A percentile compares a stretch with the other conserved stretches of the same genome.
Conservation (phyloP, 2,797 vertebrate genomes). For the Paramormyrops hopkinsi region DNA sequence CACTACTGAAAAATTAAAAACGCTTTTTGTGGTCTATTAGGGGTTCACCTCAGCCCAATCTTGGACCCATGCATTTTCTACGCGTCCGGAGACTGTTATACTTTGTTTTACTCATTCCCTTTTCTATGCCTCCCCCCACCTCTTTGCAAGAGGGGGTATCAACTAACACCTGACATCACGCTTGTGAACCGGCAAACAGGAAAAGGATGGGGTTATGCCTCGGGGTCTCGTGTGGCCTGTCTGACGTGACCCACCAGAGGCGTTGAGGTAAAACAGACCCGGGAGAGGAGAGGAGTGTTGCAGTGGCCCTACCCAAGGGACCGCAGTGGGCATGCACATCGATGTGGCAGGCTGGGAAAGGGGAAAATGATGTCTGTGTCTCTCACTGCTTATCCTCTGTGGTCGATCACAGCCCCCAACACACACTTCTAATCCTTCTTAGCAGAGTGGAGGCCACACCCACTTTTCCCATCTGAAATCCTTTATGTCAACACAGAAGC, state of each 20-base stretch:
- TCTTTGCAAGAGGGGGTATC: constrained; percentile 47
- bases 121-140: constrained; percentile 28
- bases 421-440: neutral
- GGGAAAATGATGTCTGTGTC: neutral
- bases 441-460: neutral
- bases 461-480: neutral
- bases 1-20: constrained; percentile 24
- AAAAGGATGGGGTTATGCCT: constrained; percentile 36
- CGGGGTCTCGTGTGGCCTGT: constrained; percentile 12
- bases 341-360: neutral
- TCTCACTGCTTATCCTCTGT: neutral
- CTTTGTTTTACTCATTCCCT: constrained; percentile 18
- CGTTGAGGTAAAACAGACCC: constrained; percentile 54
- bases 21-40: constrained; percentile 40
- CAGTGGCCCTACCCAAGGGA: neutral
- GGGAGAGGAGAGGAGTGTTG: constrained; percentile 17
- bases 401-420: neutral
- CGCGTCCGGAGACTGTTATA: constrained; percentile 40
- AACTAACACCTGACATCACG: constrained; percentile 48
- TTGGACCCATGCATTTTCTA: constrained; percentile 43
- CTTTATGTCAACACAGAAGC: neutral
- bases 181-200: constrained; percentile 45
- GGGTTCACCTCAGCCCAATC: constrained; percentile 38
- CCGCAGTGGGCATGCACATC: neutral
- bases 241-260: constrained; percentile 47